Conservation (phyloP, 1,140 invertebrate species). For the Bombus huntii region DNA sequence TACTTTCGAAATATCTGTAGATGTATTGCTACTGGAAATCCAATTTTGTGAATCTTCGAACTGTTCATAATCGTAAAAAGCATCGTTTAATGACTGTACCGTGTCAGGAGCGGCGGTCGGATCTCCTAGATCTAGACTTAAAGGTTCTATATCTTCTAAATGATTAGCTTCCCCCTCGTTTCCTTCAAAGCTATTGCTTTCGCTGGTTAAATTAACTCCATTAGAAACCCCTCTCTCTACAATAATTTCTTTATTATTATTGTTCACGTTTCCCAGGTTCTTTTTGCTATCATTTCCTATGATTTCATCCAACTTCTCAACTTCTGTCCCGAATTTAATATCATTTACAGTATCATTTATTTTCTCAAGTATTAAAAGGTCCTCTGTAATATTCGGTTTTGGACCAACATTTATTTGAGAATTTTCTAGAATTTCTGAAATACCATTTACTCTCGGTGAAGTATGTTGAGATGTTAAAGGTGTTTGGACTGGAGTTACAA, state of each 20-base stretch:
- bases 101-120: constrained; percentile 65
- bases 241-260: constrained; percentile 62
- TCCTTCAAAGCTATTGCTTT: constrained; percentile 75
- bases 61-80: constrained; percentile 80
- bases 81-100: constrained; percentile 74
- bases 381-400: constrained; percentile 61
- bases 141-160: constrained; percentile 73
- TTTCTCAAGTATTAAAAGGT: constrained; percentile 76
- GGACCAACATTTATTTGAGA: constrained; percentile 33
- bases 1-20: constrained; percentile 23
- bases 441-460: constrained; percentile 76
- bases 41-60: constrained; percentile 68
- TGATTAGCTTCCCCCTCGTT: constrained; percentile 72
- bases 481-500: constrained; percentile 72
- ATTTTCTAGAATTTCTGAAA: constrained; percentile 49
- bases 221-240: constrained; percentile 63
- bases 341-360: constrained; percentile 70
- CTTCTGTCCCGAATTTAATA: constrained; percentile 72
- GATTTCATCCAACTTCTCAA: constrained; percentile 24
- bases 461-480: constrained; percentile 69
- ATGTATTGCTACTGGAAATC: constrained; percentile 38
- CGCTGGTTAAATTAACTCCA: constrained; percentile 69
- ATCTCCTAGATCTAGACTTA: constrained; percentile 76
- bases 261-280: constrained; percentile 42
- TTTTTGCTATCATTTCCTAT: constrained; percentile 1